phyloP scores from a whole-genome alignment of 2,888 invertebrate genomes.

The Cylloceria caligata region DNA sequence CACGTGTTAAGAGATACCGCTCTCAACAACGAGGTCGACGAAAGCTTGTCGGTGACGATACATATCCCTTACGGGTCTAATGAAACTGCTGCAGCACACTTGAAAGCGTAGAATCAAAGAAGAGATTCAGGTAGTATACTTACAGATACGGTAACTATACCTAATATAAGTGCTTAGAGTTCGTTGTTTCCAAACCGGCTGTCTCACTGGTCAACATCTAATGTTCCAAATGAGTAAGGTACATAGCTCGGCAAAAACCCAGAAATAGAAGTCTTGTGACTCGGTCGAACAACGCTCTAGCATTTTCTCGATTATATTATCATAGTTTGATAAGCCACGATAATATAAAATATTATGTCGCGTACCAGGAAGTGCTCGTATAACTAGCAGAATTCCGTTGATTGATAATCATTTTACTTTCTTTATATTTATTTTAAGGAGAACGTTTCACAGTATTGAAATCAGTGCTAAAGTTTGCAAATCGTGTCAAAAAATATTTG shows the following conservation, averaged over 20 bases:
- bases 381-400: too few relatives aligned
- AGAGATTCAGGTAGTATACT: slow-evolving; percentile 11
- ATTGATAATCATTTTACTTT: too few relatives aligned
- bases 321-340: too few relatives aligned
- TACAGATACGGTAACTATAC: neutral
- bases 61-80: slow-evolving; percentile 7
- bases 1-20: slow-evolving; percentile 23
- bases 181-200: slow-evolving; percentile 1
- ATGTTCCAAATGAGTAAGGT: neutral
- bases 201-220: neutral
- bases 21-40: slow-evolving; percentile 54
- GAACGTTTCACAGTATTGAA: too few relatives aligned
- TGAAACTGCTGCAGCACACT: slow-evolving; percentile 18
- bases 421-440: too few relatives aligned
- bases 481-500: too few relatives aligned
- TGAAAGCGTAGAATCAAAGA: slow-evolving; percentile 23
- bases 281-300: neutral
- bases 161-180: neutral
- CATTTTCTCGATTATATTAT: neutral
- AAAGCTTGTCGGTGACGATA: slow-evolving; percentile 38
- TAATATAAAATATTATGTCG: too few relatives aligned
- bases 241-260: neutral
- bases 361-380: too few relatives aligned
- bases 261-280: neutral
- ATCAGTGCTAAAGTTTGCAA: too few relatives aligned